phyloP scores from a whole-genome alignment of 1,140 invertebrate genomes.

The Stegodyphus mimosarum region DNA sequence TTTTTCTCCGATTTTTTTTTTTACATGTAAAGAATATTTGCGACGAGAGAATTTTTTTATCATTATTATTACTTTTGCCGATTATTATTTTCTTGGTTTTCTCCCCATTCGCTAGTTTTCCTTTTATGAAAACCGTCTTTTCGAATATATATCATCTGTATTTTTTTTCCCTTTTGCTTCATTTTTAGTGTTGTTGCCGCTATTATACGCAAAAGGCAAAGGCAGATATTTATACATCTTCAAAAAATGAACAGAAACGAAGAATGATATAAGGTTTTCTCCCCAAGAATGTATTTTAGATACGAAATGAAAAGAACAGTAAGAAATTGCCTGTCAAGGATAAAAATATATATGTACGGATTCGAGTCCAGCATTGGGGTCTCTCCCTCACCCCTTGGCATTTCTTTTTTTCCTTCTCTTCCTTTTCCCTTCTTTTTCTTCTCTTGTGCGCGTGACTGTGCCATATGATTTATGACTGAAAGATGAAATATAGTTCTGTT shows the following conservation, averaged over 20 bases:
- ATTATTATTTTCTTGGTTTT: no score
- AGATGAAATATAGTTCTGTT: constrained; percentile 33
- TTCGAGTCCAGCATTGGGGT: constrained; percentile 23
- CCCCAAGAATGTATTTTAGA: constrained; percentile 47
- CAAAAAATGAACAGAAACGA: constrained; percentile 46
- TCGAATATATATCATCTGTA: no score
- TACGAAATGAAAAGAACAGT: constrained; percentile 51
- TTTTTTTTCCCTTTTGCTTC: no score
- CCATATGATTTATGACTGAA: constrained; percentile 37
- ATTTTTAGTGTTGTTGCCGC: no score
- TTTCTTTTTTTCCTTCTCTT: constrained; percentile 25
- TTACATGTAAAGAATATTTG: constrained; percentile 8
- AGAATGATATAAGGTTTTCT: constrained; percentile 38
- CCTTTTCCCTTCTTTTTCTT: constrained; percentile 19
- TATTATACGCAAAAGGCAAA: no score
- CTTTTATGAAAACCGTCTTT: no score
- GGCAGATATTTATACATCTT: constrained; percentile 44
- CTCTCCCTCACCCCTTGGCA: not conserved
- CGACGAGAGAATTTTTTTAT: constrained; percentile 23
- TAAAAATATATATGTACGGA: constrained; percentile 57
- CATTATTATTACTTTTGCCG: not conserved
- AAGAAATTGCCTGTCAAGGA: constrained; percentile 54
- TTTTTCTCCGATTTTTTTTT: constrained; percentile 1
- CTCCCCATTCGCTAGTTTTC: no score
- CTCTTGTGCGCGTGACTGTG: constrained; percentile 43